These are phyloP conservation scores for Xanthorhoe spadicearia DNA, from an alignment of 2,888 invertebrate species.

Conservation along the genomic window DNA sequence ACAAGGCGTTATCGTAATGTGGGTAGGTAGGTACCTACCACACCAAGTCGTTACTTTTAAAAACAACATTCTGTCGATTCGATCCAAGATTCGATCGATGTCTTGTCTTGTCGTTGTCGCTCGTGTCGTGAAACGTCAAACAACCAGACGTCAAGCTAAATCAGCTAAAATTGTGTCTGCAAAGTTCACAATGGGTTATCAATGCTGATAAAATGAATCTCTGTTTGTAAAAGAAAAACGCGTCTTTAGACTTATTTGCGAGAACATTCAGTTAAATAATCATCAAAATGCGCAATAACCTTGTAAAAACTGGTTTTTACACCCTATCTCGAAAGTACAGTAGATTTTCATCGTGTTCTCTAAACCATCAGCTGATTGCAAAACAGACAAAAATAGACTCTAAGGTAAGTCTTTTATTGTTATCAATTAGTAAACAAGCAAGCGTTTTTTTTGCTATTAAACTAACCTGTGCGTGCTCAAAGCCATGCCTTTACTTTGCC, in stretches of 20 bases:
- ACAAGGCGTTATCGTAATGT: too few relatives aligned
- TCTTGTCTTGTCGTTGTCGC: neutral
- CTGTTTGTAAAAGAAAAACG: conserved; percentile 57
- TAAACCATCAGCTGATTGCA: conserved; percentile 45
- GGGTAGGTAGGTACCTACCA: too few relatives aligned
- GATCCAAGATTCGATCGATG: too few relatives aligned
- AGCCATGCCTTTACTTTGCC: conserved; percentile 19
- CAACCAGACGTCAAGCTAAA: conserved; percentile 16
- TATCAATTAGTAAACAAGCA: conserved; percentile 31
- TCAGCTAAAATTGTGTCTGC: conserved; percentile 40
- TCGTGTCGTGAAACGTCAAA: conserved; percentile 46
- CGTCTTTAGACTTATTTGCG: conserved; percentile 46
- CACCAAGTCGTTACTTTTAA: neutral
- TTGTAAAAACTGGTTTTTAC: conserved; percentile 58
- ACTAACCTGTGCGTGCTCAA: conserved; percentile 1
- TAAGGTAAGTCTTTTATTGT: conserved; percentile 59
- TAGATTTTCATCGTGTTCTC: conserved; percentile 47
- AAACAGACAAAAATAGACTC: conserved; percentile 63
- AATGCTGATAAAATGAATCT: conserved; percentile 60
- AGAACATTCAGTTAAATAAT: conserved; percentile 42
- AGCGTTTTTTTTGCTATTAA: conserved; percentile 18
- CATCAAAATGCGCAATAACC: conserved; percentile 64
- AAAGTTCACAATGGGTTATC: conserved; percentile 82
- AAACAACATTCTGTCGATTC: neutral
- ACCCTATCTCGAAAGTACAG: conserved; percentile 52